These are phyloP conservation scores for Eptatretus atami DNA, from an alignment of 2,797 vertebrate genomes.

Conservation along the genomic window DNA sequence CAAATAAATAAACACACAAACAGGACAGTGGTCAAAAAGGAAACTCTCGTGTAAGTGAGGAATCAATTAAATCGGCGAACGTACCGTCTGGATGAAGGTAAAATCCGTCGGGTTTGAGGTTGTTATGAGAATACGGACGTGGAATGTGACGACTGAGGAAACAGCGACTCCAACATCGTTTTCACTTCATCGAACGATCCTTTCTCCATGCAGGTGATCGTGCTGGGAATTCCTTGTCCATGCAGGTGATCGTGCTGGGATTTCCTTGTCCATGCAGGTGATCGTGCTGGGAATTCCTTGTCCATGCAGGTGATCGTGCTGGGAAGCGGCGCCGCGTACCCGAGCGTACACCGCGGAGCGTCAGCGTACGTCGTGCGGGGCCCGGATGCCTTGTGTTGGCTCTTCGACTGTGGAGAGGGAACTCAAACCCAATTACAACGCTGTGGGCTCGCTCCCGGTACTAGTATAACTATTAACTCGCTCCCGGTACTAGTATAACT, in stretches of 20 bases:
- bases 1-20: no score
- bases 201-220: slow-evolving; percentile 56
- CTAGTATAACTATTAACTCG: no score
- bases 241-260: slow-evolving; percentile 66
- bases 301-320: slow-evolving; percentile 59
- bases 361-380: slow-evolving; percentile 40
- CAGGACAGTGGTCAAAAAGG: no score
- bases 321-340: slow-evolving; percentile 50
- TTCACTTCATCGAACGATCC: no score
- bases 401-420: slow-evolving; percentile 80
- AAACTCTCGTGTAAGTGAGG: no score
- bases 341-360: slow-evolving; percentile 36
- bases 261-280: slow-evolving; percentile 44
- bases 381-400: slow-evolving; percentile 40
- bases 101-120: no score
- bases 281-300: slow-evolving; percentile 55
- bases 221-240: slow-evolving; percentile 43
- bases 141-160: no score
- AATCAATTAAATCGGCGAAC: no score
- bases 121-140: no score
- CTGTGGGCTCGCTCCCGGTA: slow-evolving; percentile 40
- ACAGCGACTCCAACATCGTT: no score
- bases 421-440: slow-evolving; percentile 68
- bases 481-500: no score
- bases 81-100: no score